Conservation (phyloP, 1,140 invertebrate species). For the Myzus persicae region DNA sequence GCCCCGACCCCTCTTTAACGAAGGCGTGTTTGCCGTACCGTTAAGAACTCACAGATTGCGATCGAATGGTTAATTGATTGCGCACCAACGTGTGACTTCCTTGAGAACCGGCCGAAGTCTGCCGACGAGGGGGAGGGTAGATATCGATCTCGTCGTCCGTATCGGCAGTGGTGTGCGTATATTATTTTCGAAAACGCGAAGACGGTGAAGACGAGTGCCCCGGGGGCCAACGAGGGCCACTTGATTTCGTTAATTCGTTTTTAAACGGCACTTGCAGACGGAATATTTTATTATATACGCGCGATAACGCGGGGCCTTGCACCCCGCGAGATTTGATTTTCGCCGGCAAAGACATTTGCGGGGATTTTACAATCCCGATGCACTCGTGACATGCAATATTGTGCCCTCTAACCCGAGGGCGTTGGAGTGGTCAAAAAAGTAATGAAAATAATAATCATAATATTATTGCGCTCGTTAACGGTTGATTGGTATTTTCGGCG, state of each 20-base stretch:
- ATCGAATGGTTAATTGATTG: constrained; percentile 56
- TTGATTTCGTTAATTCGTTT: constrained; percentile 54
- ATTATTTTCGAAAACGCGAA: constrained; percentile 4
- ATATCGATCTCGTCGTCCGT: constrained; percentile 42
- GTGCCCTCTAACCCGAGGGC: neutral
- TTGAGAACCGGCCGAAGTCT: neutral
- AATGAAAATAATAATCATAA: neutral
- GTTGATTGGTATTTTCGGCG: constrained; percentile 38
- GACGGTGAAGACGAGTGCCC: constrained; percentile 20
- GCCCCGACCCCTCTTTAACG: neutral
- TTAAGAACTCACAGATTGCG: constrained; percentile 43
- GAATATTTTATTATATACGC: neutral
- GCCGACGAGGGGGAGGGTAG: constrained; percentile 1
- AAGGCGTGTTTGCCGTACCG: constrained; percentile 28
- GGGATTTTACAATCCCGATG: constrained; percentile 35
- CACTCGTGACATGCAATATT: neutral
- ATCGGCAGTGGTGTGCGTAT: neutral
- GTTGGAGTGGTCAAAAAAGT: constrained; percentile 44
- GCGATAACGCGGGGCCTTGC: neutral
- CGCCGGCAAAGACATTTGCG: neutral
- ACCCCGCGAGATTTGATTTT: constrained; percentile 30
- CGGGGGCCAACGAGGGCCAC: constrained; percentile 27
- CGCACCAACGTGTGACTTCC: constrained; percentile 43
- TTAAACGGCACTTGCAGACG: constrained; percentile 30
- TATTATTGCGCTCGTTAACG: neutral